Conservation (phyloP, 2,797 vertebrate genomes). For the Euphonia xanthogaster region DNA sequence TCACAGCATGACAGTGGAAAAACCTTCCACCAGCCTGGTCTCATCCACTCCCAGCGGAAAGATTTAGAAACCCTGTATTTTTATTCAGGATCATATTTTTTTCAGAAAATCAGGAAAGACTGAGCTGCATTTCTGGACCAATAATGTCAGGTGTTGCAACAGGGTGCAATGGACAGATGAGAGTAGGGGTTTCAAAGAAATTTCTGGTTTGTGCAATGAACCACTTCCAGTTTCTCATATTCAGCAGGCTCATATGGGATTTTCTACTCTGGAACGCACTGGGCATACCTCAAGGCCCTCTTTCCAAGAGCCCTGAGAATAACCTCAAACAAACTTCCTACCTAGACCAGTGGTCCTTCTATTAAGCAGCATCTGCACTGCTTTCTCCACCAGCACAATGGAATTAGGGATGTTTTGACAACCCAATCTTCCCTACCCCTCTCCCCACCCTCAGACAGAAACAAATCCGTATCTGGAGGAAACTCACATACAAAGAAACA, state of each 20-base stretch:
- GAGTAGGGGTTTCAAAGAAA: background rate
- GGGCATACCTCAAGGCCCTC: background rate
- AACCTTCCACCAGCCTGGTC: background rate
- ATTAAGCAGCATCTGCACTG: background rate
- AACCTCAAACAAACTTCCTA: background rate
- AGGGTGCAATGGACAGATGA: background rate
- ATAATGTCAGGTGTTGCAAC: background rate
- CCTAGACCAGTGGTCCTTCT: background rate
- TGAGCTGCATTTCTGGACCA: background rate
- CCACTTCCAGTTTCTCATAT: background rate
- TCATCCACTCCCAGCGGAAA: background rate
- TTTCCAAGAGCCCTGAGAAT: background rate
- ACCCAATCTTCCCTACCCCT: background rate
- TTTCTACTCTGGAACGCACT: background rate
- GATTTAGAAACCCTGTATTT: background rate
- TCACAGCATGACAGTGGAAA: accelerated
- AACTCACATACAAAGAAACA: conserved; percentile 31
- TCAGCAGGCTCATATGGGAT: background rate
- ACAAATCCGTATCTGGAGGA: background rate
- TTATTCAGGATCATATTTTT: background rate
- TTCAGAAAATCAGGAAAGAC: background rate
- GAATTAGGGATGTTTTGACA: background rate
- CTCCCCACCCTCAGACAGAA: background rate
- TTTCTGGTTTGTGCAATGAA: background rate
- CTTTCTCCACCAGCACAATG: background rate